These are phyloP conservation scores for Acronicta psi DNA, from an alignment of 2,888 invertebrate species.

Conservation along the genomic window DNA sequence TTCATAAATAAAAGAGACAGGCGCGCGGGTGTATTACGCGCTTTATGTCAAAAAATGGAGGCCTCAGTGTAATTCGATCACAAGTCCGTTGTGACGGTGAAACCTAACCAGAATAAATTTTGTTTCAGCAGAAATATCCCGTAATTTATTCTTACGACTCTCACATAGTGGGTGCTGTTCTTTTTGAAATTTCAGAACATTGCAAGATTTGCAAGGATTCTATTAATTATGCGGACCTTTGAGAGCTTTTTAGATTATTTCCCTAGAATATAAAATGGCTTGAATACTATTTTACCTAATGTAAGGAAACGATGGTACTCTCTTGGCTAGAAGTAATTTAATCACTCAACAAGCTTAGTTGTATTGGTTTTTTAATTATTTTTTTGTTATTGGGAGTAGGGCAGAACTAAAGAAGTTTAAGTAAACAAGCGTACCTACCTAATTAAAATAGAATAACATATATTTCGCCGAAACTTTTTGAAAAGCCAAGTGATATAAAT, in stretches of 20 bases:
- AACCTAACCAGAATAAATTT: conserved; percentile 42
- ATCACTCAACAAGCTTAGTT: too few relatives aligned
- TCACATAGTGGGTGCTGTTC: conserved; percentile 15
- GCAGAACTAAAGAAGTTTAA: too few relatives aligned
- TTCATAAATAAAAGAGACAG: conserved; percentile 71
- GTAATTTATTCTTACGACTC: conserved; percentile 43
- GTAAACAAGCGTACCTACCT: too few relatives aligned
- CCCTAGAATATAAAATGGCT: too few relatives aligned
- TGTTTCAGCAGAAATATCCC: conserved; percentile 33
- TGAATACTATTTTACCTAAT: too few relatives aligned
- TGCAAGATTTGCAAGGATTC: conserved; percentile 25
- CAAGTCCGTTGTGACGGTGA: conserved; percentile 21
- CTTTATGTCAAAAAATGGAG: conserved; percentile 33
- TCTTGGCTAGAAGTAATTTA: too few relatives aligned
- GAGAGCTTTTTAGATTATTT: not conserved
- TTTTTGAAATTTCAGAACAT: conserved; percentile 39
- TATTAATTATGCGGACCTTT: conserved; percentile 26
- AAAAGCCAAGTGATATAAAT: conserved; percentile 20
- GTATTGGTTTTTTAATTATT: too few relatives aligned
- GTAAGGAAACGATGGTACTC: too few relatives aligned
- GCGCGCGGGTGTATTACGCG: conserved; percentile 16
- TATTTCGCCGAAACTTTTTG: too few relatives aligned
- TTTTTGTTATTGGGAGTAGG: too few relatives aligned
- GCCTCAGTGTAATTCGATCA: conserved; percentile 46
- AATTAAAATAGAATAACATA: too few relatives aligned